Base-by-base conservation (phyloP, 2,888 invertebrate species). In the Drosophila mulleri region DNA sequence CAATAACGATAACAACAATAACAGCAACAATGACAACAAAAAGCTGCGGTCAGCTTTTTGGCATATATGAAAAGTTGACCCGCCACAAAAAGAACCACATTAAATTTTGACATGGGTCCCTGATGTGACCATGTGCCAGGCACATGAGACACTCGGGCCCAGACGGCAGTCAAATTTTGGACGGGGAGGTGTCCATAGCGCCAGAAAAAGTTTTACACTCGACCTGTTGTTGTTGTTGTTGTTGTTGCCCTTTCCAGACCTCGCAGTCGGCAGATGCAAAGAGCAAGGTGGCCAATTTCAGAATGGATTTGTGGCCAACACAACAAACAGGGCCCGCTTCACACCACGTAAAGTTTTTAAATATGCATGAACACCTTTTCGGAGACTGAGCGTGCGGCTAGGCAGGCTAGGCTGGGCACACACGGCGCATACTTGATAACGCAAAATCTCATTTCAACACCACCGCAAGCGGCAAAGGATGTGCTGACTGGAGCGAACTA, bases 281-380 rank as follows among this genome's bases (percentile, higher is more conserved):
- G 48, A 42, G 63, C 41, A 23, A 42, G 56, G 61, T 52, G 60
- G 61, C 66, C 78, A 83, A 69, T 71, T 75, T 62, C 64, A 69
- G 73, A 81, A 74, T 67, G 84, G 79, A 71, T 87, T 82, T 86
- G 87, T 59, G 76, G 76, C 66, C 81, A 48, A 39, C 48, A 59
- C 29, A 59, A 47, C 57, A 62, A 65, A 48, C 59, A 62, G 48
- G 56, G n/a, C 32, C 41, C 44, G 35, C 45, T 48, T 44, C 41
- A 56, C 60, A 41, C 56, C 35, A 18, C 50, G 66, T 53, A 29
- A 72, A 72, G 61, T 79, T 81, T 87, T 84, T 78, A 88, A 84
- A 89, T 89, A 85, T 89, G 88, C 85, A 85, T 88, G 75, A 80
- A 72, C 80, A 87, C 88, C 85, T 84, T 83, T 82, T 72, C 58